Base-by-base conservation (phyloP, 2,797 vertebrate genomes). In the Iguana delicatissima region DNA sequence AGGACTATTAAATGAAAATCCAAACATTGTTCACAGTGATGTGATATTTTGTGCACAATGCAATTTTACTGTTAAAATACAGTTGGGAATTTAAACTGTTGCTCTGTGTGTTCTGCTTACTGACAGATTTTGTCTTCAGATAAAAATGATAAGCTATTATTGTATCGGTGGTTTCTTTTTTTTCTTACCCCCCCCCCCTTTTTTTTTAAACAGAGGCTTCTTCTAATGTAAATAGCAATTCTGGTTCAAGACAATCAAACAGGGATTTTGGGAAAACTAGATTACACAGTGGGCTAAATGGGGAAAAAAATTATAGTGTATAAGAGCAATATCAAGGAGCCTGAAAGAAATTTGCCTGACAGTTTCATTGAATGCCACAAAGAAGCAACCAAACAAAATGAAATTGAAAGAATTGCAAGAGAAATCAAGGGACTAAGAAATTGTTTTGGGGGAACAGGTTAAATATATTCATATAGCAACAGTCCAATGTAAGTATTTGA, bases 161-260 rank as follows among this genome's bases (percentile, higher is more conserved):
- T 86, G 32, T 84, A 82, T 35, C 26, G 77, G 20, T 57, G 29
- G n/a, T 67, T 79, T 69, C 9, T 35, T 46, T 77, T 3, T 26
- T 80, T n/a, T 80, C 59, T 62, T 4, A 20, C 4, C 52, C 52
- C 26, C 26, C 9, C 42, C 4, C 4, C 52, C 52, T 3, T 12
- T 42, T 22, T 22, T 73, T 74, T 74, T 5, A 35, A 42, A 46
- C 73, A 46, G 18, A 79, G 26, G n/a, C 26, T 50, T 62, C 59
- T 85, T 80, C 82, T 84, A 83, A 67, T 32, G 72, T 50, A 85
- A 83, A 10, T 83, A 83, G 24, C 80, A 72, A 62, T 88, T 85
- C 80, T 85, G 86, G 74, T 26, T 91, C 55, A 29, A 62, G 32
- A 55, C 52, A 72, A 77, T 89, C 84, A 83, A 72, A 77, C 1